phyloP scores from a whole-genome alignment of 2,888 invertebrate species.

The Dendrolimus houi region DNA sequence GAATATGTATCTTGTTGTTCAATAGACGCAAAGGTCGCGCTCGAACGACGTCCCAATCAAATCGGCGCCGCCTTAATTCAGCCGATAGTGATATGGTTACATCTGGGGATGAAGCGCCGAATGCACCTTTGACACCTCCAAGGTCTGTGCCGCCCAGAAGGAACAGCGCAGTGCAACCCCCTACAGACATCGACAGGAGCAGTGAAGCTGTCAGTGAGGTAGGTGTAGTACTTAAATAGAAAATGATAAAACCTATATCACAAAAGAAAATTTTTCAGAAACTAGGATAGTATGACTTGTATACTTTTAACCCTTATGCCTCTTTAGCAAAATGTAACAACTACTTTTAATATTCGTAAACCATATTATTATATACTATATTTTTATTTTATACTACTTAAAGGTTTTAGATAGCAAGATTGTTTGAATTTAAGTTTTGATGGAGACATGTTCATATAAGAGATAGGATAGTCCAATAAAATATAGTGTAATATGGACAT shows the following conservation, averaged over 20 bases:
- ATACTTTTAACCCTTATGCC: too few relatives aligned
- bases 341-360: too few relatives aligned
- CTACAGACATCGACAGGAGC: constrained; percentile 6
- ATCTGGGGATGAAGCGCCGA: constrained; percentile 82
- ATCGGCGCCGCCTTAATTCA: constrained; percentile 83
- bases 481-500: too few relatives aligned
- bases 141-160: constrained; percentile 19
- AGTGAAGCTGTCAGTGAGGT: constrained; percentile 28
- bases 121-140: constrained; percentile 59
- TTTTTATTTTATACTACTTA: too few relatives aligned
- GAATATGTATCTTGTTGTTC: neutral
- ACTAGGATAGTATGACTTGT: too few relatives aligned
- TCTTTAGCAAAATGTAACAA: too few relatives aligned
- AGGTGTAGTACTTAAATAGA: neutral
- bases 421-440: too few relatives aligned
- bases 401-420: too few relatives aligned
- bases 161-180: constrained; percentile 32
- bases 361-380: too few relatives aligned
- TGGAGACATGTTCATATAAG: too few relatives aligned
- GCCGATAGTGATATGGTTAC: constrained; percentile 85
- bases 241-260: neutral
- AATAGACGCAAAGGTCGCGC: constrained; percentile 80
- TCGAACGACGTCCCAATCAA: constrained; percentile 77
- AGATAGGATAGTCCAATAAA: too few relatives aligned
- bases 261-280: too few relatives aligned